Evolutionary conservation across 2,113 vertebrate species (phyloP).

Genomic region (Hippocampus barbouri): DNA sequence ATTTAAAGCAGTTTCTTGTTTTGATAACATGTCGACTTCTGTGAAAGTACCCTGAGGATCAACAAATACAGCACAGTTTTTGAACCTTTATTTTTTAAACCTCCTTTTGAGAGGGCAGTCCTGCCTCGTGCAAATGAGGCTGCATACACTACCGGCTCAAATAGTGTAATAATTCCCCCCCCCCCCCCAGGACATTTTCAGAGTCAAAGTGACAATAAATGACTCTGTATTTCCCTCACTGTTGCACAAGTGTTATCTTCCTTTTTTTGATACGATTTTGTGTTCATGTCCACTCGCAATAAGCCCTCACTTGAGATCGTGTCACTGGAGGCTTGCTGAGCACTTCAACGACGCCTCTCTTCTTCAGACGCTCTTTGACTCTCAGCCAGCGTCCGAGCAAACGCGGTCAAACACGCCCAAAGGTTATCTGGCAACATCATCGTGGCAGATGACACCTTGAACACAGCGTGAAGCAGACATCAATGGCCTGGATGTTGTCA

Average conservation of each 20-base stretch:
- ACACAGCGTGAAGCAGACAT: constrained; percentile 11
- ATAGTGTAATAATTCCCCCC: too few relatives aligned
- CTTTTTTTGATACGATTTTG: constrained; percentile 3
- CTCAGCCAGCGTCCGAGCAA: constrained; percentile 53
- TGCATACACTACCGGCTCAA: neutral
- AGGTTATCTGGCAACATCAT: constrained; percentile 56
- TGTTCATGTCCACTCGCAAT: constrained; percentile 54
- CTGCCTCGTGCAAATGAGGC: neutral
- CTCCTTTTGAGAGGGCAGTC: too few relatives aligned
- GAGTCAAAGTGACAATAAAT: constrained; percentile 52
- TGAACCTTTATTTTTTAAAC: neutral
- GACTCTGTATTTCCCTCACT: constrained; percentile 56
- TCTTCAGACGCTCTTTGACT: constrained; percentile 53
- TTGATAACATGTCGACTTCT: too few relatives aligned
- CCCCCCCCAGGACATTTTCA: neutral
- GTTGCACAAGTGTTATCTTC: constrained; percentile 60
- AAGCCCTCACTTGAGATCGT: constrained; percentile 67
- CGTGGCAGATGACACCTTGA: constrained; percentile 32
- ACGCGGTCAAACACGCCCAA: constrained; percentile 37
- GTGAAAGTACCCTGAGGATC: too few relatives aligned
- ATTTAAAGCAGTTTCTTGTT: too few relatives aligned
- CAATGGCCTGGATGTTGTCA: neutral
- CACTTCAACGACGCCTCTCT: constrained; percentile 50
- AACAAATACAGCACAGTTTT: neutral
- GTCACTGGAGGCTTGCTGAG: constrained; percentile 54